Conservation (phyloP, 2,888 invertebrate genomes). For the Eilema sororculum region DNA sequence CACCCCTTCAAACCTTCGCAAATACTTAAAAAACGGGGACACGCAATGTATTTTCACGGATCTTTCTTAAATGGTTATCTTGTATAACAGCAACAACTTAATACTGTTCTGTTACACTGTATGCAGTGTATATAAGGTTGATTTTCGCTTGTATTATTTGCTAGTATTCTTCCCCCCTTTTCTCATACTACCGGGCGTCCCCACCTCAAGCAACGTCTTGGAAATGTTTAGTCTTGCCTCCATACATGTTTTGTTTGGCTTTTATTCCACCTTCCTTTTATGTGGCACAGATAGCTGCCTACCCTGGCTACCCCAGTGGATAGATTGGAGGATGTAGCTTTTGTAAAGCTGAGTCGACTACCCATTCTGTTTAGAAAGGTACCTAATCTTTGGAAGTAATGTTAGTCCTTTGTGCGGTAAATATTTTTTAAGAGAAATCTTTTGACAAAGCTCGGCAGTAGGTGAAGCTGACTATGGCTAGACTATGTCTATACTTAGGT, state of each 20-base stretch:
- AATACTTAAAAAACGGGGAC: constrained; percentile 48
- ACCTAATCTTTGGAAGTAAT: not conserved
- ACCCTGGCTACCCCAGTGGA: constrained; percentile 12
- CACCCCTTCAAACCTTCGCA: constrained; percentile 40
- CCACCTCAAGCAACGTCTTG: constrained; percentile 76
- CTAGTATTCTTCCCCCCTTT: constrained; percentile 49
- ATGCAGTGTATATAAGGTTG: constrained; percentile 39
- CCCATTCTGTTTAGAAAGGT: constrained; percentile 43
- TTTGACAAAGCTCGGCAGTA: not conserved
- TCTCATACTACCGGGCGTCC: constrained; percentile 47
- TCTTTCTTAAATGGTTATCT: constrained; percentile 70
- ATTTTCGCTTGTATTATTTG: constrained; percentile 42
- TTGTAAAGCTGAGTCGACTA: constrained; percentile 45
- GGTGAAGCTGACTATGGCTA: too few relatives aligned
- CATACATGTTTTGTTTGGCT: constrained; percentile 81
- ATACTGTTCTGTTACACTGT: constrained; percentile 22
- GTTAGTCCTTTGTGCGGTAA: not conserved
- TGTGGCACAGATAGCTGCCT: constrained; percentile 63
- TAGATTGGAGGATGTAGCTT: constrained; percentile 28
- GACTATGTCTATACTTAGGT: too few relatives aligned
- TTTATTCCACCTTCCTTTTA: constrained; percentile 75
- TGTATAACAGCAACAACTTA: constrained; percentile 47
- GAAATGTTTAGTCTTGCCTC: constrained; percentile 80
- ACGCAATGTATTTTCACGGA: constrained; percentile 66
- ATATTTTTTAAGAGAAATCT: not conserved